A percentile compares a stretch with the other conserved stretches of the same genome.
phyloP scores from a whole-genome alignment of 2,797 vertebrate species.

The Sebastes minor region DNA sequence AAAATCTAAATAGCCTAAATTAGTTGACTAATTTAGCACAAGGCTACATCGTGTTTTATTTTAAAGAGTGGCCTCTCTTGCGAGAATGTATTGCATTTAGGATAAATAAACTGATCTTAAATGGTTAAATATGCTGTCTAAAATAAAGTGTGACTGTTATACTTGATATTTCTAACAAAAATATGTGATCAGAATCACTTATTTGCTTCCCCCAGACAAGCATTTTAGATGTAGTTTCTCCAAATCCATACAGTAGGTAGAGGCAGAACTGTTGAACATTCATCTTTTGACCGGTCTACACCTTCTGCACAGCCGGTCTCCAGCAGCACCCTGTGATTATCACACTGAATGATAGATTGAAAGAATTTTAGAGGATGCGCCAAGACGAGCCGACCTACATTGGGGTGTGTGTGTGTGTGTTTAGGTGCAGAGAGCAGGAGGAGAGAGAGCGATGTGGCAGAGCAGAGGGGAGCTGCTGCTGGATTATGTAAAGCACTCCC shows the following conservation, averaged over 20 bases:
- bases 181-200: constrained; percentile 33
- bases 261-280: constrained; percentile 35
- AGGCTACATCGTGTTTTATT: constrained; percentile 18
- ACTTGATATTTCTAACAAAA: constrained; percentile 52
- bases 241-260: not conserved
- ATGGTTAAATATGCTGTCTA: constrained; percentile 50
- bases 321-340: constrained; percentile 37
- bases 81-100: constrained; percentile 35
- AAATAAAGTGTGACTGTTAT: constrained; percentile 65
- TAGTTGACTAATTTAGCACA: constrained; percentile 40
- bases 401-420: constrained; percentile 43
- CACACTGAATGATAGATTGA: constrained; percentile 59
- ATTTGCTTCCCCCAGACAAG: constrained; percentile 10
- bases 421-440: constrained; percentile 62
- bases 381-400: constrained; percentile 68
- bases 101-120: constrained; percentile 43
- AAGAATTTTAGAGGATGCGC: constrained; percentile 54
- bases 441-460: constrained; percentile 61
- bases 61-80: constrained; percentile 28
- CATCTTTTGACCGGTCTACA: constrained; percentile 24
- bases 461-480: constrained; percentile 69
- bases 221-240: constrained; percentile 10
- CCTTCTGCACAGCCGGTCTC: constrained; percentile 21
- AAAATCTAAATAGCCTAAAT: constrained; percentile 28
- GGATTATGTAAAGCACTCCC: constrained; percentile 81